Evolutionary conservation across 2,797 vertebrate species (phyloP), one percentile per base, ranked within the genome.

Genomic region (Eremophila alpestris): DNA sequence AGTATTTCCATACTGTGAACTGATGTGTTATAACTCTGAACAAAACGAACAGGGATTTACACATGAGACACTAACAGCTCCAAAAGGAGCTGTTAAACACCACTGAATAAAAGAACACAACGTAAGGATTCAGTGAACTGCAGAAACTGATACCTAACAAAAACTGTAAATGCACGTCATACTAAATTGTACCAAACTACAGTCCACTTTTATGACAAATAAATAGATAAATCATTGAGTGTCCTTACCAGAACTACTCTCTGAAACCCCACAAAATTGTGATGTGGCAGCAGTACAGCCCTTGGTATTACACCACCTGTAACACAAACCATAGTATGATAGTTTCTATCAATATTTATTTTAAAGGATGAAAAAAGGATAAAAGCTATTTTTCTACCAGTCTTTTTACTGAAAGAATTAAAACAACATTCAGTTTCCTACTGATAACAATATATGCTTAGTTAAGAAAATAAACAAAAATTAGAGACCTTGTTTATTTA

Each of bases 231-330:
- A 97, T 95, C 91, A 93, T 89, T 92, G 95, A 95, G 95, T 34
- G 91, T 93, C 94, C 95, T 97, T 96, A 97, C 95, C 95, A 97
- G 97, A 96, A 94, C 93, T 95, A 96, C 94, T 97, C 94, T 97
- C 94, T 97, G 96, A 97, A 97, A 97, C 95, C 95, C 82, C 96
- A 97, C 97, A 97, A 96, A 95, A 97, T 14, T 97, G 95, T 91
- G 96, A 97, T 97, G 89, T 93, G 94, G 94, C 94, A 97, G 95
- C 95, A 97, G 94, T 97, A 51, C 94, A 96, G 96, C 94, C 95
- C 92, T 89, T 96, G 95, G 94, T 94, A 95, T 97, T 96, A 97
- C 95, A 95, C 91, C 93, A 97, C 95, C 94, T 96, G 96, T 90
- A 97, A 96, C 96, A 96, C 94, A 97, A 97, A 97, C 96, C 93